Evolutionary conservation across 2,888 invertebrate species (phyloP).

Genomic region (Mythimna impura): DNA sequence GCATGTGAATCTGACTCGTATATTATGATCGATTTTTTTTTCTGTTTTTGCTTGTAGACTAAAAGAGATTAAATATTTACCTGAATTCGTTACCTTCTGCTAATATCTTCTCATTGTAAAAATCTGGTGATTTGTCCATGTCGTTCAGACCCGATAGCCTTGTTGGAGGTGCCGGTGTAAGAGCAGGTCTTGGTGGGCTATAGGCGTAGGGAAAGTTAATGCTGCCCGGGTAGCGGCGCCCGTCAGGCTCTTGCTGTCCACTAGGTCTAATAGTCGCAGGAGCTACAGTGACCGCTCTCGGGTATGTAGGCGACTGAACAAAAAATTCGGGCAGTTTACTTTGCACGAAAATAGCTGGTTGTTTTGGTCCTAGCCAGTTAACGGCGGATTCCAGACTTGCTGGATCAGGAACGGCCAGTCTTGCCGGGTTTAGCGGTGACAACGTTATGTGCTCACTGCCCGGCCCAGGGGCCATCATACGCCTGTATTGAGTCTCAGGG

Average conservation of each 20-base stretch:
- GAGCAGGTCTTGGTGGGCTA: background rate
- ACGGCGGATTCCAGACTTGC: background rate
- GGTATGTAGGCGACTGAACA: constrained; percentile 44
- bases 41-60: background rate
- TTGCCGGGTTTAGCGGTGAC: constrained; percentile 42
- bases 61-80: constrained; percentile 17
- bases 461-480: constrained; percentile 45
- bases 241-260: fast-evolving
- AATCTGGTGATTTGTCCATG: constrained; percentile 15
- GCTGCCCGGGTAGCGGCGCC: fast-evolving
- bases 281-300: constrained; percentile 43
- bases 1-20: no score
- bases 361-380: constrained; percentile 50
- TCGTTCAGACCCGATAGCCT: background rate
- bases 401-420: constrained; percentile 49
- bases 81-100: constrained; percentile 25
- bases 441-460: background rate
- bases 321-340: constrained; percentile 6
- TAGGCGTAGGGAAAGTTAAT: background rate
- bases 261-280: constrained; percentile 25
- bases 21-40: no score
- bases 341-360: background rate
- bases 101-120: constrained; percentile 34
- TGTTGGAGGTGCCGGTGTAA: background rate
- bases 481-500: constrained; percentile 27